Evolutionary conservation across 2,888 invertebrate species (phyloP).

Genomic region (Sarcophaga carnaria): DNA sequence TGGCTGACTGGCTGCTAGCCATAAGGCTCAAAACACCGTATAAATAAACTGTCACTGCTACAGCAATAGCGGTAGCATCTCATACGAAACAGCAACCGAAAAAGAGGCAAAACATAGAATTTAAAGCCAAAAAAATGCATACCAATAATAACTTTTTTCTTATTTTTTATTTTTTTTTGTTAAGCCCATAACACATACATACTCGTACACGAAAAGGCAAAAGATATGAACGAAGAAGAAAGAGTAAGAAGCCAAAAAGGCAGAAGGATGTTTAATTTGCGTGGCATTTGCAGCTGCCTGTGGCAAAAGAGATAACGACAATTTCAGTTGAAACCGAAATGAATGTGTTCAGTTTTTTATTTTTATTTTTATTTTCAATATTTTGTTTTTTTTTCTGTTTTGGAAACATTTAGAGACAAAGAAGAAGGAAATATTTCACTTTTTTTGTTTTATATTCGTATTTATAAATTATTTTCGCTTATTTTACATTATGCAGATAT

Average conservation of each 20-base stretch:
- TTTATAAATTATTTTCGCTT: neutral
- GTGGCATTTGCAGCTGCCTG: conserved; percentile 80
- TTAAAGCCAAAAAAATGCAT: conserved; percentile 59
- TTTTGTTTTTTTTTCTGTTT: conserved; percentile 1
- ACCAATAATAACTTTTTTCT: conserved; percentile 18
- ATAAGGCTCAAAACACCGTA: conserved; percentile 52
- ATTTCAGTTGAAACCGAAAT: conserved; percentile 48
- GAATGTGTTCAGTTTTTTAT: conserved; percentile 9
- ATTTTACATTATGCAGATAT: too few species aligned
- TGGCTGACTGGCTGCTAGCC: conserved; percentile 59
- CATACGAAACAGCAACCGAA: conserved; percentile 37
- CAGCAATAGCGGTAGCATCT: conserved; percentile 35
- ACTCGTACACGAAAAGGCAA: neutral
- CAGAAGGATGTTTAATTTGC: conserved; percentile 80
- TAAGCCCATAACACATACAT: conserved; percentile 57
- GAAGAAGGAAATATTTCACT: conserved; percentile 20
- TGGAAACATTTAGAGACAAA: conserved; percentile 37
- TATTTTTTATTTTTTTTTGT: neutral
- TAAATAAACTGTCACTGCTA: conserved; percentile 64
- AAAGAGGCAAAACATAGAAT: conserved; percentile 53
- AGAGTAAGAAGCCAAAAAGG: conserved; percentile 58
- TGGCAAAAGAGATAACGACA: conserved; percentile 81
- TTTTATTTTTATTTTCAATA: too few species aligned
- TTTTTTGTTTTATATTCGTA: neutral
- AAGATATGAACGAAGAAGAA: conserved; percentile 21